Base-by-base conservation (phyloP, 2,888 invertebrate species). In the Limenitis arthemis region DNA sequence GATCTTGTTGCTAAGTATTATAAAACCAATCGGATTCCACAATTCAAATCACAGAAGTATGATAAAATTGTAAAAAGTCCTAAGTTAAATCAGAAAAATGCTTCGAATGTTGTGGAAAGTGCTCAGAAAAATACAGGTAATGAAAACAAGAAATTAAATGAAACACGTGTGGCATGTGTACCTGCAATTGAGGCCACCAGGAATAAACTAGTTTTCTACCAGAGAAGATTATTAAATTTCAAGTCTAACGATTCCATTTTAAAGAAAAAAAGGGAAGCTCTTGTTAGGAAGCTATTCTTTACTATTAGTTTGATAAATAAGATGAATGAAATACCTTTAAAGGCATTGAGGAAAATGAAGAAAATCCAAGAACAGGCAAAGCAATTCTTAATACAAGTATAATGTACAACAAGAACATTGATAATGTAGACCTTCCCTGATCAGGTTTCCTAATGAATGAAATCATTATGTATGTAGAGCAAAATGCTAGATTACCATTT, bases 1-100 rank as follows among this genome's bases (percentile, higher is more conserved):
- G 75, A 81, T 37, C 65, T 85, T 42, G 60, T 85, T 4, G 66
- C 70, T 40, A 74, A 66, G 58, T 84, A 76, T 57, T 71, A 76
- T 47, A 51, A 53, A 9, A 49, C 61, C 4, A 69, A 68, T 56
- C 57, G 50, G 20, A 51, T 57, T 8, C 43, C 55, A 5, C 31
- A 55, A 6, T 50, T 60, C 11, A 58, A 61, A 29, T 69, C 64
- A 43, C 71, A 59, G 44, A 70, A 66, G 31, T 73, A 68, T 39
- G 61, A 66, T 28, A 72, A 69, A 44, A 50, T 62, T 43, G 54
- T 66, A 41, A 67, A 64, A 49, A 66, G 59, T 49, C 62, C 63
- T n/a, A 55, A 61, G 33, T 63, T 61, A 51, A 67, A 64, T 55
- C 59, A 61, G 54, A 64, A 62, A 44, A 63, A 62, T 46, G 58